These are phyloP conservation scores for Epinotia nisella DNA, from an alignment of 2,888 invertebrate genomes.

Conservation along the genomic window DNA sequence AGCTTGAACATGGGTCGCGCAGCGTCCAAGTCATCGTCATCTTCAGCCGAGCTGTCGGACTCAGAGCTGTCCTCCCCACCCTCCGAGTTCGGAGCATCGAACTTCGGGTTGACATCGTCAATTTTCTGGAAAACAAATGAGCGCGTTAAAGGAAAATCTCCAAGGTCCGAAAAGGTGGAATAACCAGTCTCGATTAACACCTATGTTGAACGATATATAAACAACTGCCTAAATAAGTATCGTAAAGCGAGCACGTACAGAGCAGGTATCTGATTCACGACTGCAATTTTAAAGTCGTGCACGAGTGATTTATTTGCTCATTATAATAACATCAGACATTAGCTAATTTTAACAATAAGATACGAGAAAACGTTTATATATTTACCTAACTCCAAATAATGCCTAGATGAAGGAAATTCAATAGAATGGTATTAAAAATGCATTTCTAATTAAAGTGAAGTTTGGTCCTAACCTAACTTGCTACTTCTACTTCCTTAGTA, in stretches of 20 bases:
- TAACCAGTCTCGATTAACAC: slow-evolving; percentile 33
- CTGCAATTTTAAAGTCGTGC: slow-evolving; percentile 39
- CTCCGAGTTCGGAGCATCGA: slow-evolving; percentile 66
- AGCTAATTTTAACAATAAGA: slow-evolving; percentile 33
- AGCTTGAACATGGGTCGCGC: slow-evolving; percentile 87
- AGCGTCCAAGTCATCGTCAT: slow-evolving; percentile 85
- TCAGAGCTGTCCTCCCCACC: slow-evolving; percentile 79
- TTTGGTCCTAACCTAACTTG: neutral
- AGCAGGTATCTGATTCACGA: slow-evolving; percentile 39
- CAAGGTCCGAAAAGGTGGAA: slow-evolving; percentile 29
- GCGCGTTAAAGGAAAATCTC: neutral
- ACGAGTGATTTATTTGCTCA: slow-evolving; percentile 29
- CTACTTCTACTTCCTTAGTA: neutral
- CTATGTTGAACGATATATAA: neutral
- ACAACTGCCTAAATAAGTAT: slow-evolving; percentile 25
- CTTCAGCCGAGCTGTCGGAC: slow-evolving; percentile 85
- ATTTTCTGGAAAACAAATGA: slow-evolving; percentile 70
- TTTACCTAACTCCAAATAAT: neutral
- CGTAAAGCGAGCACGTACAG: slow-evolving; percentile 25
- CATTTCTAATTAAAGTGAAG: neutral
- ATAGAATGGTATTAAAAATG: neutral
- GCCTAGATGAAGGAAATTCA: neutral
- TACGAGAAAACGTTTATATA: neutral
- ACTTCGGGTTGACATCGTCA: slow-evolving; percentile 69
- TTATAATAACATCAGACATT: slow-evolving; percentile 25